These are phyloP conservation scores for Oreochromis tanganicae DNA, from an alignment of 2,113 vertebrate species.

Conservation along the genomic window DNA sequence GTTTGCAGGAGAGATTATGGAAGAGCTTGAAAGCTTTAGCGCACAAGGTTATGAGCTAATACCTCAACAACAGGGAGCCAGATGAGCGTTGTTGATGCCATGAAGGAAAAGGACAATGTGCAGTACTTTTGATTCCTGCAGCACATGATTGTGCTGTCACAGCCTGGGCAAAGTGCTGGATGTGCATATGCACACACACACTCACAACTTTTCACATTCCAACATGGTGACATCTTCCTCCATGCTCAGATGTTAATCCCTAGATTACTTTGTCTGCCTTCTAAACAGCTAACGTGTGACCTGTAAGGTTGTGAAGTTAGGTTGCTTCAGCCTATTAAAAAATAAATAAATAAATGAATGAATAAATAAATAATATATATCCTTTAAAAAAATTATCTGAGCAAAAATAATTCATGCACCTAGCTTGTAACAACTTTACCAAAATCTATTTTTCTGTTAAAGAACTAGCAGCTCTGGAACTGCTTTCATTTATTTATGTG, in stretches of 20 bases:
- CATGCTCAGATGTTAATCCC: background rate
- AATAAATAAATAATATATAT: background rate
- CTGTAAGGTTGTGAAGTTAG: background rate
- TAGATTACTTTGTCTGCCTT: background rate
- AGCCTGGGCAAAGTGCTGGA: background rate
- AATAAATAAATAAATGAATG: background rate
- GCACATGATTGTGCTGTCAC: background rate
- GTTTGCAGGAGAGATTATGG: constrained; percentile 53
- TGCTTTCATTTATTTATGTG: constrained; percentile 18
- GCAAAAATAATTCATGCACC: background rate
- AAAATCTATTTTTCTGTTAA: background rate
- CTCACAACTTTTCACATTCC: background rate
- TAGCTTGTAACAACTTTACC: background rate
- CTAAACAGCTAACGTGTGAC: background rate
- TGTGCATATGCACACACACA: background rate
- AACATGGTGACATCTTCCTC: background rate
- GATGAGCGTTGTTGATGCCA: background rate
- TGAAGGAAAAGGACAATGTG: background rate
- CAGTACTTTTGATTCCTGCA: background rate
- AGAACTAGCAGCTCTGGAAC: background rate
- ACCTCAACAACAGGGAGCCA: constrained; percentile 15
- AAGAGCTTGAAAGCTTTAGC: constrained; percentile 6
- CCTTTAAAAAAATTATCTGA: background rate
- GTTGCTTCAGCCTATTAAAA: background rate
- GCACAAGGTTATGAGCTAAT: constrained; percentile 45